phyloP scores from a whole-genome alignment of 2,888 invertebrate genomes.

The Campaea margaritaria region DNA sequence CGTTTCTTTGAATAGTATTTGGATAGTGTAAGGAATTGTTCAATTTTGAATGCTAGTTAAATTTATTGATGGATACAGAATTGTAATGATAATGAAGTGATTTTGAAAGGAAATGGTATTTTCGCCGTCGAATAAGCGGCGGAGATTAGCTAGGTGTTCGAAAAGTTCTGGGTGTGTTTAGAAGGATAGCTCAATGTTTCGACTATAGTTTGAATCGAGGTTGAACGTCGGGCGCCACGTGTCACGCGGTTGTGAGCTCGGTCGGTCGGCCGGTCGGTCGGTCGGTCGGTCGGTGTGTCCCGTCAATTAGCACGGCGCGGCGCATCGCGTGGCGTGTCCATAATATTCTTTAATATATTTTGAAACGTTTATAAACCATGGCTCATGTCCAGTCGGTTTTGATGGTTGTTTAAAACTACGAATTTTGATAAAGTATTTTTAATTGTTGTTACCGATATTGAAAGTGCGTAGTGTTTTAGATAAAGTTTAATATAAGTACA shows the following conservation, averaged over 20 bases:
- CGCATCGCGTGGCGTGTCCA: conserved; percentile 72
- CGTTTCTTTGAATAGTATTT: conserved; percentile 22
- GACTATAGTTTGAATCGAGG: conserved; percentile 54
- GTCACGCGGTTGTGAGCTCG: neutral
- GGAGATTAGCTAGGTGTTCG: conserved; percentile 31
- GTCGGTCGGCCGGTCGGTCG: conserved; percentile 56
- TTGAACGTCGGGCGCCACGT: neutral
- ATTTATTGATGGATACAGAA: conserved; percentile 31
- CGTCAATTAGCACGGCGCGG: conserved; percentile 84
- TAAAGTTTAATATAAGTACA: conserved; percentile 51
- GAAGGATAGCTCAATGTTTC: conserved; percentile 60
- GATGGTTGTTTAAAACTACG: conserved; percentile 64
- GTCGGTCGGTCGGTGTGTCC: conserved; percentile 63
- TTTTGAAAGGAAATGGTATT: conserved; percentile 12
- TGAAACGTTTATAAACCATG: conserved; percentile 66
- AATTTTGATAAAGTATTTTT: conserved; percentile 67
- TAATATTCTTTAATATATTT: conserved; percentile 70
- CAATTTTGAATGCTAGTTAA: conserved; percentile 30
- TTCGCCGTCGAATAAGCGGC: conserved; percentile 13
- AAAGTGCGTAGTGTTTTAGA: conserved; percentile 60
- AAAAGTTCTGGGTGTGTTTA: conserved; percentile 26
- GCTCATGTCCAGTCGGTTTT: conserved; percentile 51
- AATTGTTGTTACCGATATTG: conserved; percentile 77
- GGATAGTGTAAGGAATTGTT: conserved; percentile 24
- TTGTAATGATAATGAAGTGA: conserved; percentile 15